Evolutionary conservation across 2,113 vertebrate species (phyloP).

Genomic region (Stomatorhinus ivindoensis): DNA sequence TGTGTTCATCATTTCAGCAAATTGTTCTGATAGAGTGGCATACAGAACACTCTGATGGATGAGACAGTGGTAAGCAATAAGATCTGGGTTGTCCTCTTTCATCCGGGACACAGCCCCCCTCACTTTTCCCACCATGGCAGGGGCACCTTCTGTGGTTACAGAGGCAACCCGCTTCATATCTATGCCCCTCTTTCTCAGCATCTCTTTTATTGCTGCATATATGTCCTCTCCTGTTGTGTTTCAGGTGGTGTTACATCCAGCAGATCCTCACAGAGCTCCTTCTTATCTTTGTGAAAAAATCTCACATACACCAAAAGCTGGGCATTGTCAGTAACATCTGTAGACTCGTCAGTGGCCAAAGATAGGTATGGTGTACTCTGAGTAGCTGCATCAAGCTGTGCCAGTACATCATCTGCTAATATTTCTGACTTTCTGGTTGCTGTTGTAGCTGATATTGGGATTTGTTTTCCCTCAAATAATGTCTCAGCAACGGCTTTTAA

Average conservation of each 20-base stretch:
- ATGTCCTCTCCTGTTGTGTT: not conserved
- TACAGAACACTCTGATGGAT: not conserved
- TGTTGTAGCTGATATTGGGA: not conserved
- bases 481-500: not conserved
- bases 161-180: not conserved
- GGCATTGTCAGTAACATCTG: not conserved
- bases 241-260: not conserved
- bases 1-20: not conserved
- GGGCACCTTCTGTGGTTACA: not conserved
- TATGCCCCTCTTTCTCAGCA: not conserved
- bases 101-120: not conserved
- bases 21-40: not conserved
- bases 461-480: not conserved
- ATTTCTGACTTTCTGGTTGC: not conserved
- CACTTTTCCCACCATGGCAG: not conserved
- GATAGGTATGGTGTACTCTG: not conserved
- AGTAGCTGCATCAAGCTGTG: not conserved
- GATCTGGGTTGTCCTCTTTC: not conserved
- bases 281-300: not conserved
- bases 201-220: not conserved
- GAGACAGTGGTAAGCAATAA: not conserved
- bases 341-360: not conserved
- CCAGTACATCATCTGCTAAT: not conserved
- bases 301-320: not conserved
- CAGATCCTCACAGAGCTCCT: not conserved